Base-by-base conservation (phyloP, 2,888 invertebrate species). In the Drosophila mimetica region DNA sequence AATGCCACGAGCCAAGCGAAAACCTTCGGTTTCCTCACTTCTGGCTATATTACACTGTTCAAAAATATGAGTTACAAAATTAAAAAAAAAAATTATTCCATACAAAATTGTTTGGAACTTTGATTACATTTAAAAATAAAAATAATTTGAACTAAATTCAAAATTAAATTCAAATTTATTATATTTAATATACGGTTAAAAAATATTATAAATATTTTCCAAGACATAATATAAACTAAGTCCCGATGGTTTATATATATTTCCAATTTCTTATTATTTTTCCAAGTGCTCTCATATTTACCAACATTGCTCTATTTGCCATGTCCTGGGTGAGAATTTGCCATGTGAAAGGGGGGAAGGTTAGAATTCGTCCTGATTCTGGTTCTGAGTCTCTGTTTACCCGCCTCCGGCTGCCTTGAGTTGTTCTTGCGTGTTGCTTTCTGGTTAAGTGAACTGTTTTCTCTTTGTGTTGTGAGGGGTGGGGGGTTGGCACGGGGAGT, bases 401-500 rank as follows among this genome's bases (percentile, higher is more conserved):
- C 34, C 52, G 86, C 80, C 79, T 66, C 51, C 14, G 67, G 80
- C 55, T 46, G 71, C 59, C 71, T 58, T 55, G 47, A 58, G 71
- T 66, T 75, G 70, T 65, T 86, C 61, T 82, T 82, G 82, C 82
- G 82, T 82, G 87, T 82, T 82, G 74, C 87, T 74, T 86, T 82
- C 80, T 86, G 82, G 82, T 86, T 84, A 76, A 55, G 80, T 75
- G 73, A 79, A 73, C 83, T 60, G 71, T 70, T 81, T 77, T 57
- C 61, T 42, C 86, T 76, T 76, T 75, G 46, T 60, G 41, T 46
- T 42, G 32, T 55, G 25, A 16, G 28, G n/a, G 22, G 6, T 25
- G n/a, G 22, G 16, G 18, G n/a, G 9, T 16, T 30, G 30, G 42
- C 20, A 34, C n/a, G 37, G 25, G 46, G 20, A 22, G 14, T 22